A percentile compares a stretch with the other conserved stretches of the same genome.
These are phyloP conservation scores for Cephalopterus ornatus DNA, from an alignment of 2,113 vertebrate species.

Conservation along the genomic window DNA sequence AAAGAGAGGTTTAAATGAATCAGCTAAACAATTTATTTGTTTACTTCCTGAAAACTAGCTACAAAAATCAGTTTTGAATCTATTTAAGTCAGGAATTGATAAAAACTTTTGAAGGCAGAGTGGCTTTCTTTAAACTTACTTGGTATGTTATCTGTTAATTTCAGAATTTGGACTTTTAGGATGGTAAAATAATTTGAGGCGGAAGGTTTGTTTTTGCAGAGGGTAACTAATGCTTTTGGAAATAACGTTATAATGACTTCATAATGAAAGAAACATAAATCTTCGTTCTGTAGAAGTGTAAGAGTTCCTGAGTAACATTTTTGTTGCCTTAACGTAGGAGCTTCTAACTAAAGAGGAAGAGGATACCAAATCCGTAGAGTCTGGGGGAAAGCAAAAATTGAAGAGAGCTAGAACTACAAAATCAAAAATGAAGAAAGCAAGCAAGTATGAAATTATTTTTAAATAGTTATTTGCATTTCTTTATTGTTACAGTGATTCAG, in stretches of 20 bases:
- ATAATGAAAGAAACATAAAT: not conserved
- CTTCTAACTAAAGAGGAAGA: conserved; percentile 47
- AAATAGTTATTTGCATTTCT: not conserved
- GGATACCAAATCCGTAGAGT: not conserved
- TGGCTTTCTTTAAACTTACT: not conserved
- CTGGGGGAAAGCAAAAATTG: conserved; percentile 34
- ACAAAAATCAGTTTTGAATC: not conserved
- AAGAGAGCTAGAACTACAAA: conserved; percentile 58
- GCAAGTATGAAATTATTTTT: conserved; percentile 52
- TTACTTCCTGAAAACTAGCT: not conserved
- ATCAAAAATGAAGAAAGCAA: conserved; percentile 51
- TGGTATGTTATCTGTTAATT: not conserved
- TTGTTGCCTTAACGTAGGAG: conserved; percentile 49
- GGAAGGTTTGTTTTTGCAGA: not conserved
- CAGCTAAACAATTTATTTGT: not conserved
- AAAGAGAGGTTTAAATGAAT: not conserved
- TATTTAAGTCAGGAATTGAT: not conserved
- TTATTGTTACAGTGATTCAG: not conserved
- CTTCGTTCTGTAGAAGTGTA: not conserved
- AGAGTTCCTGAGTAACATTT: not conserved
- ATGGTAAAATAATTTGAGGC: not conserved
- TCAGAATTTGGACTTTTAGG: not conserved
- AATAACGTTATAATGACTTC: not conserved
- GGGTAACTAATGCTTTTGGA: not conserved
- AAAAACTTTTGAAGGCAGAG: not conserved